Evolutionary conservation across 2,888 invertebrate genomes (phyloP).

Genomic region (Acanthoscelides obtectus): DNA sequence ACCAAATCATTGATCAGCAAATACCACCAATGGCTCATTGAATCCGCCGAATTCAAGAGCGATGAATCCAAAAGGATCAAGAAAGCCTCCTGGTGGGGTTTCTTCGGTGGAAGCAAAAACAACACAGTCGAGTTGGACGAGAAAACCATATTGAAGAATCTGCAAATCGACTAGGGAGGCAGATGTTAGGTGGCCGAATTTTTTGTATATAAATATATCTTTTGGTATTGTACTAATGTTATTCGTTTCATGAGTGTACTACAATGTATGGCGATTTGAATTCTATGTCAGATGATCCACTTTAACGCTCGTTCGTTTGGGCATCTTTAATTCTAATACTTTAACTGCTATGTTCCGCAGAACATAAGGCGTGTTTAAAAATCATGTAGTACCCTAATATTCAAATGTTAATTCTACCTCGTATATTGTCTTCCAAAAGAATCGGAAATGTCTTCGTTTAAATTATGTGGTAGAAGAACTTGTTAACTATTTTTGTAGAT

Average conservation of each 20-base stretch:
- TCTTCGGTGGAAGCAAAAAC: constrained; percentile 30
- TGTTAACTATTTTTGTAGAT: background rate
- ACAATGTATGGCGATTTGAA: too few species aligned
- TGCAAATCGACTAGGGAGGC: constrained; percentile 39
- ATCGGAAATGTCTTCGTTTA: background rate
- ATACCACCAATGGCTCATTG: constrained; percentile 59
- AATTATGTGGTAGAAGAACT: background rate
- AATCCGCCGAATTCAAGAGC: constrained; percentile 55
- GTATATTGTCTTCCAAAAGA: background rate
- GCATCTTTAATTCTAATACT: too few species aligned
- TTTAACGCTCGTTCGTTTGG: too few species aligned
- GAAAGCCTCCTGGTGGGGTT: constrained; percentile 43
- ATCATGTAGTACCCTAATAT: too few species aligned
- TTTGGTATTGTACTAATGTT: background rate
- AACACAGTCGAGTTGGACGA: constrained; percentile 33
- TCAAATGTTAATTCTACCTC: background rate
- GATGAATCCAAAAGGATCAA: constrained; percentile 44
- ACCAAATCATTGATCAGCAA: constrained; percentile 54
- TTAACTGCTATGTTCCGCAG: too few species aligned
- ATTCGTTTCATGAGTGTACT: background rate
- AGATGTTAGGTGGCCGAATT: background rate
- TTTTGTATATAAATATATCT: background rate
- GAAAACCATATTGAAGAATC: constrained; percentile 38
- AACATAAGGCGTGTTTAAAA: too few species aligned
- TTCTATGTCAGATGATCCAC: too few species aligned